phyloP scores from a whole-genome alignment of 2,888 invertebrate species.

The Phorcus lineatus region DNA sequence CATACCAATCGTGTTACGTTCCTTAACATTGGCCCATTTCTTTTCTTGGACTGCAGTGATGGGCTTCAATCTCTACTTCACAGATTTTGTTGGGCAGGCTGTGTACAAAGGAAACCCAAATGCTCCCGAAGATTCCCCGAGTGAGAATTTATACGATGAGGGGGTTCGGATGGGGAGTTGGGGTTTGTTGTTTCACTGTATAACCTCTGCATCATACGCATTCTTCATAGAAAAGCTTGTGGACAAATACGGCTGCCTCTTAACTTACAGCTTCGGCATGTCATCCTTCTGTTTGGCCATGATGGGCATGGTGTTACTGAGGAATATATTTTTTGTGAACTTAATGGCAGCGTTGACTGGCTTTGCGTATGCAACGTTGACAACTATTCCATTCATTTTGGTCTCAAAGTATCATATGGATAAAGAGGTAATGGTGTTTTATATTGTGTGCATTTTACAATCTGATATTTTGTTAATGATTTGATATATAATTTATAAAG shows the following conservation, averaged over 20 bases:
- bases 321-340: slow-evolving; percentile 89
- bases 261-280: slow-evolving; percentile 72
- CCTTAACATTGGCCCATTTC: slow-evolving; percentile 92
- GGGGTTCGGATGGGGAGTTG: slow-evolving; percentile 97
- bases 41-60: slow-evolving; percentile 99
- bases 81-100: slow-evolving; percentile 94
- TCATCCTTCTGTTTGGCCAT: slow-evolving; percentile 82
- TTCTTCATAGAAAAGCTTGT: slow-evolving; percentile 90
- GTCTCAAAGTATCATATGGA: slow-evolving; percentile 96
- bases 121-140: slow-evolving; percentile 65
- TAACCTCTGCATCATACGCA: slow-evolving; percentile 82
- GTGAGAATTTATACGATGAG: slow-evolving; percentile 83
- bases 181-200: slow-evolving; percentile 96
- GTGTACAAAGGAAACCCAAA: slow-evolving; percentile 90
- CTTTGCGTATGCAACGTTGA: slow-evolving; percentile 96
- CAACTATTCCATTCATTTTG: slow-evolving; percentile 96
- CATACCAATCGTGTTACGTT: slow-evolving; percentile 89
- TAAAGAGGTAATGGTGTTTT: slow-evolving; percentile 83
- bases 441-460: background rate
- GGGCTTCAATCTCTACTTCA: slow-evolving; percentile 96
- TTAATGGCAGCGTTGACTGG: slow-evolving; percentile 89
- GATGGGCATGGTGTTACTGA: slow-evolving; percentile 90
- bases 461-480: no score
- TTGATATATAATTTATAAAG: no score
- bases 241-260: slow-evolving; percentile 78